Base-by-base conservation (phyloP, 2,888 invertebrate genomes). In the Hanleya hanleyi region DNA sequence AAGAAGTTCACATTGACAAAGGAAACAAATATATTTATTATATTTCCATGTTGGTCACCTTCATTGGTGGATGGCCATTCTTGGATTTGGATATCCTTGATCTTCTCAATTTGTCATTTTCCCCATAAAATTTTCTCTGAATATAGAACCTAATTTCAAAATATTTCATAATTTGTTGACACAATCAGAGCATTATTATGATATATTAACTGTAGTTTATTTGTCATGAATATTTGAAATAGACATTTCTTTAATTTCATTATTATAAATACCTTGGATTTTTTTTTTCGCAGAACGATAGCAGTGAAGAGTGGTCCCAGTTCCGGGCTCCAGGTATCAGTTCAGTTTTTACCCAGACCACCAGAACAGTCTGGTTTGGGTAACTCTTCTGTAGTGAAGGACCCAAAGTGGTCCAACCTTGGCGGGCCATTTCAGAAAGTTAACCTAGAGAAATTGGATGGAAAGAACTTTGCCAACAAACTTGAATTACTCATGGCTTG, bases 381-480 rank as follows among this genome's bases (percentile, higher is more conserved):
- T 69, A 67, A 62, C 18, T 74, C 76, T 1, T 68, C 77, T 1
- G 74, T 97, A 73, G 96, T 97, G 1, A 95, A 95, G 76, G 96
- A 97, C 86, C 94, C 95, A 82, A 96, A 97, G 89, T 98, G 97
- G 97, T 96, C 96, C 87, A 95, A 97, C 90, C 92, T 97, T 0
- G 96, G 96, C n/a, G 96, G 97, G 33, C 95, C 96, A 66, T 97
- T 97, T 91, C 86, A 90, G 73, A 89, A 90, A 73, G 95, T 96
- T 26, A 93, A 96, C 83, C 93, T 97, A 90, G 97, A 97, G 79
- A 96, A 96, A 91, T 95, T 98, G 94, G 97, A 98, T 90, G 98
- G 98, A 67, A 95, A 96, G 87, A 98, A 97, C 91, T 97, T 98
- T 90, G 92, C 97, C 6, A 97, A 97, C 88, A 98, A 98, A 92